Evolutionary conservation across 2,888 invertebrate species (phyloP), one percentile per base, ranked within the genome.

Genomic region (Carpatolechia fugitivella): DNA sequence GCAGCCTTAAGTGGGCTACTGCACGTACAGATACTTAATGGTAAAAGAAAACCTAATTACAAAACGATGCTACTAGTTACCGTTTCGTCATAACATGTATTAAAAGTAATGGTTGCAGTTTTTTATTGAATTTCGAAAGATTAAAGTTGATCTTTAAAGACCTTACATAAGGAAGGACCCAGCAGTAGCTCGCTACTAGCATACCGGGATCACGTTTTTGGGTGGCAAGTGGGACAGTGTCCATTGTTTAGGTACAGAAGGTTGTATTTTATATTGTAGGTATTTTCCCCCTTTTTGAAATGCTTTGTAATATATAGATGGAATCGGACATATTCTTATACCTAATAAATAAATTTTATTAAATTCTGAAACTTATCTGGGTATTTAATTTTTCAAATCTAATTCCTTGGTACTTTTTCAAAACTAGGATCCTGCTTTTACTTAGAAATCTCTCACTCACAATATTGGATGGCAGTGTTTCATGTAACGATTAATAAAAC

Each of bases 291-390:
- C 80, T 85, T 87, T 90, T 84, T 82, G 78, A 83, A 85, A 85
- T 76, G 84, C 83, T 89, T 86, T 90, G 88, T 90, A 88, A 84
- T 85, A 81, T 84, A 82, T 79, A 82, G 86, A 88, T 87, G 87
- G 88, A 89, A 89, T 89, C 87, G 85, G 89, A 89, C 87, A 85
- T 90, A 90, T 90, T 90, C 88, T 90, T 90, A 87, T 90, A 90
- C 24, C 24, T 24, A 24, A 85, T 85, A 82, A 84, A 80, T 75
- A 85, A 85, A 82, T 87, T 90, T 88, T 90, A 90, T 83, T 88
- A 89, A 89, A 89, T 78, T 85, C 82, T 76, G 69, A 80, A 82
- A 78, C 72, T 76, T 68, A 63, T 58, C 59, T 56, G 47, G 60
- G 62, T 56, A 57, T 78, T 74, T 82, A 72, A 76, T 80, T 80